phyloP scores from a whole-genome alignment of 2,888 invertebrate species.

The Harmothoe impar region DNA sequence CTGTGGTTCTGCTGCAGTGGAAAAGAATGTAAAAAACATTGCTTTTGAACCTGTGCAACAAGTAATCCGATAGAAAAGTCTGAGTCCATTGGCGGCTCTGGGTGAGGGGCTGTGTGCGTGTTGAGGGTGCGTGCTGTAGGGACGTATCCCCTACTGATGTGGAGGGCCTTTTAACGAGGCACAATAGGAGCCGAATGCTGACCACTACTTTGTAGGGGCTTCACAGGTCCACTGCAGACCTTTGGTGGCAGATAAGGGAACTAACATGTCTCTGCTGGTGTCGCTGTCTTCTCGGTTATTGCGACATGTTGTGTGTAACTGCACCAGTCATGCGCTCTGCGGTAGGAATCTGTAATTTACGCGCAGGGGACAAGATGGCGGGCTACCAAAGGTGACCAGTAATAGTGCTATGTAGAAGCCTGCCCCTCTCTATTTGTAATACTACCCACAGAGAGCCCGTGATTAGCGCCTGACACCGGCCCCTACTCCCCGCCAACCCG shows the following conservation, averaged over 20 bases:
- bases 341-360: too few relatives aligned
- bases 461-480: background rate
- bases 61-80: too few relatives aligned
- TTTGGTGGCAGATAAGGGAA: too few relatives aligned
- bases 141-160: background rate
- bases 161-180: background rate
- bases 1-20: too few relatives aligned
- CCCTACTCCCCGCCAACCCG: background rate
- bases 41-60: too few relatives aligned
- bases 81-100: background rate
- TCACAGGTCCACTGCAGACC: background rate
- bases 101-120: background rate
- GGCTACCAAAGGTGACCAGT: background rate
- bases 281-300: too few relatives aligned
- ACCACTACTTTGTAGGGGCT: too few relatives aligned
- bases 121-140: background rate
- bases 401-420: background rate
- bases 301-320: too few relatives aligned
- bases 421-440: background rate
- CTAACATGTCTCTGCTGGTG: too few relatives aligned
- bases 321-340: too few relatives aligned
- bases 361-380: too few relatives aligned
- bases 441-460: background rate
- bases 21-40: too few relatives aligned
- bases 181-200: slow-evolving; percentile 5